These are phyloP conservation scores for Gopherus flavomarginatus DNA, from an alignment of 2,113 vertebrate species.

Conservation along the genomic window DNA sequence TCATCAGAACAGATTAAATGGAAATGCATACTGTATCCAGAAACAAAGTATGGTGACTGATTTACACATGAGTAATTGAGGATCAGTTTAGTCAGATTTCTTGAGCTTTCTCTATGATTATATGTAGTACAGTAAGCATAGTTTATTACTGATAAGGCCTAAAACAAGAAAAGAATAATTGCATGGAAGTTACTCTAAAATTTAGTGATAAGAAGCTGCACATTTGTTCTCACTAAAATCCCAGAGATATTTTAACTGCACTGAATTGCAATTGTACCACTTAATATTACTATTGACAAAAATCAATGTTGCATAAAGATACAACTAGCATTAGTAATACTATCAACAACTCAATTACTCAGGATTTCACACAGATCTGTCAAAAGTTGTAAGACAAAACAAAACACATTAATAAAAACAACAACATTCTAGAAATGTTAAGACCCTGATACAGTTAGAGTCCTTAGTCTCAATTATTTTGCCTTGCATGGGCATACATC, in stretches of 20 bases:
- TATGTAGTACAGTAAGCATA: not conserved
- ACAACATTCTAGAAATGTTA: not conserved
- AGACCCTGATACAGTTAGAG: no score
- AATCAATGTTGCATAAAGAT: not conserved
- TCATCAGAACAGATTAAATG: conserved; percentile 38
- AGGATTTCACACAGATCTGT: not conserved
- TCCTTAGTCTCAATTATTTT: not conserved
- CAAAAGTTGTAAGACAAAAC: not conserved
- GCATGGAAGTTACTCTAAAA: not conserved
- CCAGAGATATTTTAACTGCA: not conserved
- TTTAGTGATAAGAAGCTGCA: not conserved
- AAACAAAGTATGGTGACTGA: conserved; percentile 38
- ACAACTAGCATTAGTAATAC: not conserved
- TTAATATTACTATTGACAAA: not conserved
- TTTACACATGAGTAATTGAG: conserved; percentile 3
- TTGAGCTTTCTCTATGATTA: not conserved
- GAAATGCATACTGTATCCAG: not conserved
- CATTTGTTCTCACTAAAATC: not conserved
- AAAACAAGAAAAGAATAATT: not conserved
- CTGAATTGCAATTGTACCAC: not conserved
- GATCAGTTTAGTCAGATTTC: not conserved
- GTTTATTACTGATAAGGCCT: not conserved
- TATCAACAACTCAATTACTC: not conserved
- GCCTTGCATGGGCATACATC: not conserved
- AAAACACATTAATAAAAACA: not conserved